phyloP scores from a whole-genome alignment of 2,888 invertebrate genomes.

The Drosophila pseudotalamancana region DNA sequence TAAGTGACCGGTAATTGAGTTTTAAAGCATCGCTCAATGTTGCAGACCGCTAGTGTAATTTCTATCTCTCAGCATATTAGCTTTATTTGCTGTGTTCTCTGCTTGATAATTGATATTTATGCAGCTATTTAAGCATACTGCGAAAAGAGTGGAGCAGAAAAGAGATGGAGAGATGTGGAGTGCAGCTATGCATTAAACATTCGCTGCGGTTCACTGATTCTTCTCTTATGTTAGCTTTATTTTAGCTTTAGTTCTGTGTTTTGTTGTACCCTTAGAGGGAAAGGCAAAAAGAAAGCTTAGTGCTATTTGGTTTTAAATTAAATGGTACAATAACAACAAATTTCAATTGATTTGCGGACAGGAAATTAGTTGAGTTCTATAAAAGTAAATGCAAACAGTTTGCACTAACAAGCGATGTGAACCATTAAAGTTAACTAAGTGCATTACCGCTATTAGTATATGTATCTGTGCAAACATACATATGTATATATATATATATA shows the following conservation, averaged over 20 bases:
- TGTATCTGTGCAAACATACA: not conserved
- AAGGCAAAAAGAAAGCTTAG: constrained; percentile 44
- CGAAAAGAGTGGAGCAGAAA: not conserved
- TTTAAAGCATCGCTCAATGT: constrained; percentile 51
- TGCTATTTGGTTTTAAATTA: constrained; percentile 53
- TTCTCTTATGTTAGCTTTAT: constrained; percentile 42
- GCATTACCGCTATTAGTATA: too few relatives aligned
- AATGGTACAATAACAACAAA: constrained; percentile 29
- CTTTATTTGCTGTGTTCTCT: constrained; percentile 45
- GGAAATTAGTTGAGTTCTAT: constrained; percentile 56
- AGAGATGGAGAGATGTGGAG: constrained; percentile 14
- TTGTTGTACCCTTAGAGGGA: constrained; percentile 20
- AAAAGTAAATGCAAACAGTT: constrained; percentile 13
- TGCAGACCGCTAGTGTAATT: constrained; percentile 1
- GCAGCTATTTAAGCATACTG: constrained; percentile 65
- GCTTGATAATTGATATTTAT: constrained; percentile 76
- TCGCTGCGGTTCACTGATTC: constrained; percentile 64
- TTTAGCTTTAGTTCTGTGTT: constrained; percentile 42
- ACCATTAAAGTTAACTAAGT: constrained; percentile 4
- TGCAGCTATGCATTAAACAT: constrained; percentile 20
- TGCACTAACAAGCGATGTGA: constrained; percentile 9
- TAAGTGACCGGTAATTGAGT: constrained; percentile 75
- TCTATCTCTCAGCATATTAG: constrained; percentile 27
- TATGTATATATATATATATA: not conserved
- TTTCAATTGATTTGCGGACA: constrained; percentile 45